These are phyloP conservation scores for Prosopocoilus inquinatus DNA, from an alignment of 2,888 invertebrate species.

Conservation along the genomic window DNA sequence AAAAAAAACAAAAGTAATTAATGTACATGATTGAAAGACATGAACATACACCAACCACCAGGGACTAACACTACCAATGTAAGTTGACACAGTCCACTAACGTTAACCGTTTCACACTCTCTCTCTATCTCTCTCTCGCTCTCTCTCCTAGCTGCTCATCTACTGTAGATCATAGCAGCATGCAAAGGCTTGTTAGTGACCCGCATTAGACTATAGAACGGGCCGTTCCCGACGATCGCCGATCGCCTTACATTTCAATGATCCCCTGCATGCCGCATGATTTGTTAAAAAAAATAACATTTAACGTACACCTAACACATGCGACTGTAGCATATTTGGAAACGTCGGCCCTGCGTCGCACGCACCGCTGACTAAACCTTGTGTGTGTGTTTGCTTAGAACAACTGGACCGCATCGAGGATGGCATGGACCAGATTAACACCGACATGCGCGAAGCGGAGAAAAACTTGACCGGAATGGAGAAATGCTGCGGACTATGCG, in stretches of 20 bases:
- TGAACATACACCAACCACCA: constrained; percentile 37
- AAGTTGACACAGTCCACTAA: constrained; percentile 46
- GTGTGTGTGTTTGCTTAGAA: constrained; percentile 61
- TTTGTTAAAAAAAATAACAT: constrained; percentile 14
- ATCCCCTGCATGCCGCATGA: constrained; percentile 18
- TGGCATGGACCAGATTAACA: constrained; percentile 99
- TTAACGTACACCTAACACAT: constrained; percentile 22
- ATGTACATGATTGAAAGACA: constrained; percentile 40
- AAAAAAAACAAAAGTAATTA: constrained; percentile 17
- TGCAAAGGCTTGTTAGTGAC: constrained; percentile 17
- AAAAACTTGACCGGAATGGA: constrained; percentile 99
- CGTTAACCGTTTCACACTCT: constrained; percentile 25
- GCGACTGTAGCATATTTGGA: constrained; percentile 18
- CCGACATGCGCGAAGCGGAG: constrained; percentile 99
- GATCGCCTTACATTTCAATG: not conserved
- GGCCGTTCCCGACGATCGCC: not conserved
- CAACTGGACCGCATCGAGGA: constrained; percentile 99
- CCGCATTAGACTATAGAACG: constrained; percentile 7
- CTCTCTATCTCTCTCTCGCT: constrained; percentile 12
- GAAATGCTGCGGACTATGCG: constrained; percentile 99
- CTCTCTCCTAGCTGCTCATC: constrained; percentile 20
- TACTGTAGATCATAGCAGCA: constrained; percentile 17
- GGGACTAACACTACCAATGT: constrained; percentile 48
- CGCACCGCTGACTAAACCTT: not conserved
- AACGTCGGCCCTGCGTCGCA: no score